Percentiles rank a stretch among this genome's conserved stretches.
Conservation (phyloP, 2,888 invertebrate species). For the Platyscelio sp. region DNA sequence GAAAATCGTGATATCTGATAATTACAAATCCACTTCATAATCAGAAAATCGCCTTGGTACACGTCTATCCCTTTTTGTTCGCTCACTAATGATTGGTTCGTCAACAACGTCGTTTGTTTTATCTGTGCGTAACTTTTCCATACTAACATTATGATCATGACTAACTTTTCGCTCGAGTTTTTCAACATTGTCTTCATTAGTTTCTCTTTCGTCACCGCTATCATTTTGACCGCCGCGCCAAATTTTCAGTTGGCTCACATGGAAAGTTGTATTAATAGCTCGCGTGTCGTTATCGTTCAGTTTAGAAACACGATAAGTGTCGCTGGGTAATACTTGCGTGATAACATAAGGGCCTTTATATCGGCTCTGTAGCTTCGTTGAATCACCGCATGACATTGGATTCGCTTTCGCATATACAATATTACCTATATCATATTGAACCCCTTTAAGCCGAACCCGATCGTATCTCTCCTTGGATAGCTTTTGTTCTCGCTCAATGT, state of each 20-base stretch:
- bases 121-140: too few relatives aligned
- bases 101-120: too few relatives aligned
- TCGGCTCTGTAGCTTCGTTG: slow-evolving; percentile 15
- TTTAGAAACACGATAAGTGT: slow-evolving; percentile 18
- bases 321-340: slow-evolving; percentile 1
- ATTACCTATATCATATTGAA: slow-evolving; percentile 37
- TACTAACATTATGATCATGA: too few relatives aligned
- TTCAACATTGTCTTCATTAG: too few relatives aligned
- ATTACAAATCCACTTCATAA: too few relatives aligned
- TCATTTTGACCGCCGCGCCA: background rate
- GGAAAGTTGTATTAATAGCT: background rate
- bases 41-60: too few relatives aligned
- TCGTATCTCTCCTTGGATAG: background rate
- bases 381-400: slow-evolving; percentile 26
- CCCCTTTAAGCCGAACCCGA: background rate
- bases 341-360: slow-evolving; percentile 33
- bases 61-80: too few relatives aligned
- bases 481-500: background rate
- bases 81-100: too few relatives aligned
- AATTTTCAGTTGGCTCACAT: slow-evolving; percentile 37
- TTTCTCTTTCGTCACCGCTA: background rate
- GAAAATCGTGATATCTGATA: too few relatives aligned
- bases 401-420: slow-evolving; percentile 40
- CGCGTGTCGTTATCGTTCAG: background rate
- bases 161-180: too few relatives aligned